These are phyloP conservation scores for Holacanthus passer DNA, from an alignment of 2,113 vertebrate species.

Conservation along the genomic window DNA sequence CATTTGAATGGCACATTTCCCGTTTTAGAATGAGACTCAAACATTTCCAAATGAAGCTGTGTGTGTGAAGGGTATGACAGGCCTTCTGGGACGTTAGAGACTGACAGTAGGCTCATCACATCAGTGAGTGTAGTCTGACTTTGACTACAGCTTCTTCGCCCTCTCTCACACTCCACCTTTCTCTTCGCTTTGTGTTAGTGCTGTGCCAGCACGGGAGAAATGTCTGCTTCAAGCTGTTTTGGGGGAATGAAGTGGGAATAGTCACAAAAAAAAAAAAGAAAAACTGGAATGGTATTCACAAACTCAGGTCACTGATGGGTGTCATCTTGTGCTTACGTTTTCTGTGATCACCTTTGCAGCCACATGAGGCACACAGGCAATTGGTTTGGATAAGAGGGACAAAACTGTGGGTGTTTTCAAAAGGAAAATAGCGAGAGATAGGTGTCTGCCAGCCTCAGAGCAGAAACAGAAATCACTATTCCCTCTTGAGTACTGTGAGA, in stretches of 20 bases:
- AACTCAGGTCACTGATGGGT: slow-evolving; percentile 4
- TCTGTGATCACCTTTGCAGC: slow-evolving; percentile 30
- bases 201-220: slow-evolving; percentile 42
- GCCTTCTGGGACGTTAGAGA: slow-evolving; percentile 22
- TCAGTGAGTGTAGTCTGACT: slow-evolving; percentile 4
- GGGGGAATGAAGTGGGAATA: slow-evolving; percentile 11
- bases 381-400: slow-evolving; percentile 7
- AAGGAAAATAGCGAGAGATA: slow-evolving; percentile 1
- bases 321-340: slow-evolving; percentile 14
- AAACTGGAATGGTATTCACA: slow-evolving; percentile 4
- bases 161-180: slow-evolving; percentile 15
- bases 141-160: slow-evolving; percentile 19
- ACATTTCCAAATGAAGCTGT: slow-evolving; percentile 4
- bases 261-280: slow-evolving; percentile 38
- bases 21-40: slow-evolving; percentile 30
- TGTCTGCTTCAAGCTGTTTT: slow-evolving; percentile 41
- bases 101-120: slow-evolving; percentile 31
- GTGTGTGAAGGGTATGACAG: slow-evolving; percentile 1
- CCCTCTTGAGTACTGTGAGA: slow-evolving; percentile 6
- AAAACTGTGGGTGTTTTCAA: neutral
- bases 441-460: neutral
- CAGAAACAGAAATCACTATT: slow-evolving; percentile 9
- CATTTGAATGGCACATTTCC: slow-evolving; percentile 10
- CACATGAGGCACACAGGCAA: neutral
- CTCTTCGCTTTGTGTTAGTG: slow-evolving; percentile 7